Evolutionary conservation across 2,113 vertebrate genomes (phyloP).

Genomic region (Podarcis raffonei): DNA sequence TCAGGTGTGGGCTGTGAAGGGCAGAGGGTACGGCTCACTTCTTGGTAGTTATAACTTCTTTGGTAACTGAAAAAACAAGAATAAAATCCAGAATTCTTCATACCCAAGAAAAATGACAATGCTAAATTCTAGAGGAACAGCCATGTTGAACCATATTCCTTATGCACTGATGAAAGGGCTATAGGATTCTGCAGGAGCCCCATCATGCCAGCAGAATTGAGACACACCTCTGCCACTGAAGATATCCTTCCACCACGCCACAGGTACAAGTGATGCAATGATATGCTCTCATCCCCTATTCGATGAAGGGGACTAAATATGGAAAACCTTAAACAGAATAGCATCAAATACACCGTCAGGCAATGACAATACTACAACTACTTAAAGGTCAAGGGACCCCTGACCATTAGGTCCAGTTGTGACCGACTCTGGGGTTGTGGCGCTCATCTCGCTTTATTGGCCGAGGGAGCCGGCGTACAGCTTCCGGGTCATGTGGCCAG

Average conservation of each 20-base stretch:
- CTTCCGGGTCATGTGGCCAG: no score
- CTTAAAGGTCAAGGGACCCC: slow-evolving; percentile 69
- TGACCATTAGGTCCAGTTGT: no score
- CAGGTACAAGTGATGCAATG: not conserved
- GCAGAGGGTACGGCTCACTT: slow-evolving; percentile 84
- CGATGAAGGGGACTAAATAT: not conserved
- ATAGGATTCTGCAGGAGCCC: not conserved
- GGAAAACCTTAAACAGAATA: not conserved
- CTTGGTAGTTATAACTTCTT: slow-evolving; percentile 80
- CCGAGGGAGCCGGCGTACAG: no score
- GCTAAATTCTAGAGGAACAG: not conserved
- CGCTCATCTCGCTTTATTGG: no score
- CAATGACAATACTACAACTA: not conserved
- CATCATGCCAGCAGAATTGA: not conserved
- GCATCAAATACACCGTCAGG: no score
- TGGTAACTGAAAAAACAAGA: slow-evolving; percentile 71
- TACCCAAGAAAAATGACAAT: no score
- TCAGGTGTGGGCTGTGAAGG: slow-evolving; percentile 75
- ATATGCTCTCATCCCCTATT: no score
- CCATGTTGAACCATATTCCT: not conserved
- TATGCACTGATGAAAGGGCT: not conserved
- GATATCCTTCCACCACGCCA: not conserved
- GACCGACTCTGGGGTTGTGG: no score
- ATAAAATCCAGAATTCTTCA: not conserved
- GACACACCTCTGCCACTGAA: no score